Conservation (phyloP, 2,113 vertebrate genomes). For the Helogale parvula region DNA sequence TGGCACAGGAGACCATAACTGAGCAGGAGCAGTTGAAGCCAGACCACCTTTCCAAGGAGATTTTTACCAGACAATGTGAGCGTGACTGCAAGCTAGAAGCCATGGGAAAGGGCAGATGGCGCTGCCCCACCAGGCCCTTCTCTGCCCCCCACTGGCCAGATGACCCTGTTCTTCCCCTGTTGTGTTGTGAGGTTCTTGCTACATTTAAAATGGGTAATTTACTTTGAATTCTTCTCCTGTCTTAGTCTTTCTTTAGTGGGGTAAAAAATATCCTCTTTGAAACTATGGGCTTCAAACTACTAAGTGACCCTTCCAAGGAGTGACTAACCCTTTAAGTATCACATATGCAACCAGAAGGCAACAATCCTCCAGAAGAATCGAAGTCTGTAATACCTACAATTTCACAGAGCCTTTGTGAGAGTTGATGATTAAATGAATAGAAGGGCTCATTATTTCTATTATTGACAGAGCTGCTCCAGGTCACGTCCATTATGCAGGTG, state of each 20-base stretch:
- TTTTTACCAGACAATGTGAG: not conserved
- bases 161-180: not conserved
- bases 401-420: conserved; percentile 7
- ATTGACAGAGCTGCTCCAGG: not conserved
- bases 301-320: not conserved
- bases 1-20: conserved; percentile 3
- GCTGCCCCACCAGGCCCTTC: not conserved
- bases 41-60: conserved; percentile 27
- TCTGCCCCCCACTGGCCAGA: not conserved
- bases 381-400: conserved; percentile 42
- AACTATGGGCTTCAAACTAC: not conserved
- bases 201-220: conserved; percentile 1
- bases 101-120: not conserved
- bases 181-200: not conserved
- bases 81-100: not conserved
- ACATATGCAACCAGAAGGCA: not conserved
- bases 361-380: conserved; percentile 3
- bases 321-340: not conserved
- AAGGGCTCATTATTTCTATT: conserved; percentile 57
- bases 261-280: not conserved
- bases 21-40: conserved; percentile 23
- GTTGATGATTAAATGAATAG: conserved; percentile 39
- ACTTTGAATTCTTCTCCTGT: not conserved
- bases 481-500: not conserved
- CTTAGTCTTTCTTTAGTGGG: not conserved